phyloP scores from a whole-genome alignment of 2,888 invertebrate species.

The Sympetrum striolatum region DNA sequence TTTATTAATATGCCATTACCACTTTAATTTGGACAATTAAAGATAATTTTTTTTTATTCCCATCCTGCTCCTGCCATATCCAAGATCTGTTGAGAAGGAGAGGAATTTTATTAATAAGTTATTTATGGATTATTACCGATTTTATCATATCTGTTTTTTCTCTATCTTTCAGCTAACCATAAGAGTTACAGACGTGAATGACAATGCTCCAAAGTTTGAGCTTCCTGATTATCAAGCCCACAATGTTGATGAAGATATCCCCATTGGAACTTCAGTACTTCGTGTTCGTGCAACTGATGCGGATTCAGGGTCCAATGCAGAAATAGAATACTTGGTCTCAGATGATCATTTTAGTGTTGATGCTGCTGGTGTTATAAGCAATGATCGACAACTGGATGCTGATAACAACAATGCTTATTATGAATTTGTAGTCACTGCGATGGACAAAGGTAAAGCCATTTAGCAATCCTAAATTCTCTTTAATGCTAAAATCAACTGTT shows the following conservation, averaged over 20 bases:
- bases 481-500: no score
- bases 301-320: constrained; percentile 93
- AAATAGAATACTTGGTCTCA: constrained; percentile 89
- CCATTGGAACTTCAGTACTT: constrained; percentile 88
- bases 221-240: constrained; percentile 96
- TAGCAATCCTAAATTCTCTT: no score
- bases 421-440: constrained; percentile 92
- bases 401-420: constrained; percentile 97
- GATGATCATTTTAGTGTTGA: constrained; percentile 96
- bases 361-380: constrained; percentile 89
- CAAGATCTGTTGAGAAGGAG: no score
- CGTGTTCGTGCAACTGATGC: constrained; percentile 96
- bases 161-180: constrained; percentile 78
- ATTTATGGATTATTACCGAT: no score
- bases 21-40: no score
- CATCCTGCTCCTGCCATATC: not conserved
- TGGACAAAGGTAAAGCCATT: constrained; percentile 75
- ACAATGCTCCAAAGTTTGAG: constrained; percentile 96
- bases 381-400: constrained; percentile 87
- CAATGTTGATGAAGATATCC: constrained; percentile 94
- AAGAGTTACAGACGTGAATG: constrained; percentile 95
- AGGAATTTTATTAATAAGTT: no score
- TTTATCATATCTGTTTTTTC: not conserved
- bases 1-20: no score
- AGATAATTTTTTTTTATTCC: no score